A percentile compares a stretch with the other conserved stretches of the same genome.
Conservation (phyloP, 37 sponge, comb jelly and placozoan species). For the Halisarca cf. caerulea region DNA sequence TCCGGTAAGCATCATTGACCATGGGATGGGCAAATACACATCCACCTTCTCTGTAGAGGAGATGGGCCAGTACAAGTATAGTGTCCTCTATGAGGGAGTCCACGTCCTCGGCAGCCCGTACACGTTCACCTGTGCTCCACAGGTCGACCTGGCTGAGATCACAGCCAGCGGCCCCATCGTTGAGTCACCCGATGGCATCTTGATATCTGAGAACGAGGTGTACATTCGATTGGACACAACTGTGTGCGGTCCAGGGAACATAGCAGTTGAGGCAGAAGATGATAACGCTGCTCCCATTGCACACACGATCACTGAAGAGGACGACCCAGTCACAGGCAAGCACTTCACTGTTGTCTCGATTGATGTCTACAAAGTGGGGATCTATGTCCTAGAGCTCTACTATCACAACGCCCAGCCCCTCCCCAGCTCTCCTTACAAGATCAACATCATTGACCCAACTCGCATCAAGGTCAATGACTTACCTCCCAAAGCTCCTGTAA, state of each 20-base stretch:
- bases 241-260: slow-evolving; percentile 63
- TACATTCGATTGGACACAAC: slow-evolving; percentile 68
- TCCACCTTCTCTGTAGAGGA: background rate
- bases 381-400: slow-evolving; percentile 43
- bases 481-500: slow-evolving; percentile 18
- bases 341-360: slow-evolving; percentile 61
- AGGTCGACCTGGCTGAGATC: slow-evolving; percentile 49
- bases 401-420: slow-evolving; percentile 46
- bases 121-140: slow-evolving; percentile 46
- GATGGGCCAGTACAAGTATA: slow-evolving; percentile 46
- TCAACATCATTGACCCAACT: slow-evolving; percentile 70
- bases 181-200: slow-evolving; percentile 9
- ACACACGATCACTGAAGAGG: slow-evolving; percentile 47
- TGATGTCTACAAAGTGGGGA: slow-evolving; percentile 46
- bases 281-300: slow-evolving; percentile 45
- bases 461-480: slow-evolving; percentile 55
- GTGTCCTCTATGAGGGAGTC: slow-evolving; percentile 42
- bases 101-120: slow-evolving; percentile 69
- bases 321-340: background rate
- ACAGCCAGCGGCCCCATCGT: slow-evolving; percentile 45
- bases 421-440: slow-evolving; percentile 76
- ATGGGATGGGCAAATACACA: background rate
- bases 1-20: background rate
- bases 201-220: slow-evolving; percentile 41
- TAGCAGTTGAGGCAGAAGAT: slow-evolving; percentile 45